phyloP scores from a whole-genome alignment of 2,888 invertebrate species.

The Smittia sp. region DNA sequence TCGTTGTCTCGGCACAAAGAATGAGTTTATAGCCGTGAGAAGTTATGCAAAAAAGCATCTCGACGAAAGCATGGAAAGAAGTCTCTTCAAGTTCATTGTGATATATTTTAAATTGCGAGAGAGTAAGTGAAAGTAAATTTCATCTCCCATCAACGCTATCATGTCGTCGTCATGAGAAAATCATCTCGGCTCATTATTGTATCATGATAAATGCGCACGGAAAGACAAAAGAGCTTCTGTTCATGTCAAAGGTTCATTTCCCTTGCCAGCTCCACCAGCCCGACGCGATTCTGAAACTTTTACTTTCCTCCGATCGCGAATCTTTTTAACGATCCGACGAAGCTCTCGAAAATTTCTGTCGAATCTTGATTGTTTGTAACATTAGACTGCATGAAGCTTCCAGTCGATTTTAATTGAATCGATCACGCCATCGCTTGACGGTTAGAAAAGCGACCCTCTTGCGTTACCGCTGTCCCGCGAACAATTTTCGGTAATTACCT shows the following conservation, averaged over 20 bases:
- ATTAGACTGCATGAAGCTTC: slow-evolving; percentile 27
- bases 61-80: background rate
- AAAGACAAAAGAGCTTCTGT: background rate
- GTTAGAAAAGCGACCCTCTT: background rate
- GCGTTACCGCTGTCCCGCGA: background rate
- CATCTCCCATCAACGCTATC: slow-evolving; percentile 2
- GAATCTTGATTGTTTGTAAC: no score
- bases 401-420: slow-evolving; percentile 36
- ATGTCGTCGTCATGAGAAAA: slow-evolving; percentile 31
- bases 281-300: slow-evolving; percentile 23
- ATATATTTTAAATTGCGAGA: slow-evolving; percentile 11
- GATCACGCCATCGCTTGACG: background rate
- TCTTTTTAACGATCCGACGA: no score
- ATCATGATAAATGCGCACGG: slow-evolving; percentile 32
- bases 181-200: slow-evolving; percentile 36
- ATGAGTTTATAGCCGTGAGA: slow-evolving; percentile 33
- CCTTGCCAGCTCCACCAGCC: background rate
- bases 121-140: slow-evolving; percentile 25
- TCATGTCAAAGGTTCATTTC: slow-evolving; percentile 37
- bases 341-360: no score
- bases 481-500: slow-evolving; percentile 28
- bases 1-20: slow-evolving; percentile 20
- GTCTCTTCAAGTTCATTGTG: slow-evolving; percentile 40
- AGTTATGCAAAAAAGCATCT: slow-evolving; percentile 31
- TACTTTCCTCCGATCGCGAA: slow-evolving; percentile 19